These are phyloP conservation scores for Turritopsis rubra DNA, from an alignment of 30 jellyfish, hydroid and myxozoan genomes.

Conservation along the genomic window DNA sequence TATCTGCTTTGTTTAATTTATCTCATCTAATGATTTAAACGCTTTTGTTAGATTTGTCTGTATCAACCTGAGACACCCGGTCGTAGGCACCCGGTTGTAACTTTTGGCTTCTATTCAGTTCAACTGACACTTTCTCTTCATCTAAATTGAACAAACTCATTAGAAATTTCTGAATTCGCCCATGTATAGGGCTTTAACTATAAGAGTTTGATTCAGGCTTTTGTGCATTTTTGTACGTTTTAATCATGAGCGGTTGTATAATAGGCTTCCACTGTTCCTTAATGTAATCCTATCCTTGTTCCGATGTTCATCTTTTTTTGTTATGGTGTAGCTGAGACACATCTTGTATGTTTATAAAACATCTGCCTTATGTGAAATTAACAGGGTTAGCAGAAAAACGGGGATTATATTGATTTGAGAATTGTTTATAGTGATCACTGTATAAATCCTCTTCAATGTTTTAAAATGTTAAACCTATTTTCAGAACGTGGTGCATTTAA, in stretches of 20 bases:
- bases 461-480: not conserved
- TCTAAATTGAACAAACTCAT: too few species aligned
- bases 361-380: not conserved
- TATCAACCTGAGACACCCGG: too few species aligned
- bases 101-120: too few species aligned
- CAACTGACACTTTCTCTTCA: too few species aligned
- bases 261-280: not conserved
- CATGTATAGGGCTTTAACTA: too few species aligned
- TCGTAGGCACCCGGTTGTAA: too few species aligned
- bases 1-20: too few species aligned
- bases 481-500: not conserved
- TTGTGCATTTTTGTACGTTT: too few species aligned
- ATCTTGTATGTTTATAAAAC: not conserved
- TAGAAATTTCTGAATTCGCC: too few species aligned
- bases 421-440: not conserved
- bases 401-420: not conserved
- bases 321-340: not conserved
- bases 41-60: too few species aligned
- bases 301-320: not conserved
- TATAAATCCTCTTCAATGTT: not conserved
- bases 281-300: not conserved
- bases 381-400: not conserved
- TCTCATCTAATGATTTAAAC: too few species aligned
- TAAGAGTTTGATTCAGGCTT: too few species aligned
- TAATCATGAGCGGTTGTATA: not conserved